Percentiles rank a stretch among this genome's conserved stretches.
Evolutionary conservation across 2,113 vertebrate species (phyloP).

Genomic region (Lates calcarifer): DNA sequence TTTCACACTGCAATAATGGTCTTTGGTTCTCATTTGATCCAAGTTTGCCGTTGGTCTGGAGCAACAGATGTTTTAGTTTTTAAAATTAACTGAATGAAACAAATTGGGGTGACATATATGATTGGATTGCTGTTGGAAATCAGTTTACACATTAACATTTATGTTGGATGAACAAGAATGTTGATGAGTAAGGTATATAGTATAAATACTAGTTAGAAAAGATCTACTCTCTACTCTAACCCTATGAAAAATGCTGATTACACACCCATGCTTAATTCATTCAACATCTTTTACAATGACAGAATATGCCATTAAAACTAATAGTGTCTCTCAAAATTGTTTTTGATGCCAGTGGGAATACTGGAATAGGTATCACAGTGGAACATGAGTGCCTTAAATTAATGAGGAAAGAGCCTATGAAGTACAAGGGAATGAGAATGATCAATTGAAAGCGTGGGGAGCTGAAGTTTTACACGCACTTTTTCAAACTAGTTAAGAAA

Average conservation of each 20-base stretch:
- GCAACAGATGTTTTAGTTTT: background rate
- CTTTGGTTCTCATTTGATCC: background rate
- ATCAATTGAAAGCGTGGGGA: conserved; percentile 37
- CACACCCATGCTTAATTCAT: background rate
- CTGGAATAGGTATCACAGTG: conserved; percentile 17
- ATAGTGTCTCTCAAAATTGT: conserved; percentile 37
- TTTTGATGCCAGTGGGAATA: conserved; percentile 45
- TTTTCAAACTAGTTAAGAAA: background rate
- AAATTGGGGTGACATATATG: background rate
- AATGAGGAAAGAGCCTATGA: conserved; percentile 24
- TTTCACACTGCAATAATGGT: background rate
- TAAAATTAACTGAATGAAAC: background rate
- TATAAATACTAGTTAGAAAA: background rate
- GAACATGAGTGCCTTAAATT: conserved; percentile 8
- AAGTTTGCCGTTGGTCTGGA: too few species aligned
- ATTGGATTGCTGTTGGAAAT: background rate
- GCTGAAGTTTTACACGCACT: background rate
- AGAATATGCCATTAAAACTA: conserved; percentile 26
- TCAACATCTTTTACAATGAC: background rate
- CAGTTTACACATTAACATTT: background rate
- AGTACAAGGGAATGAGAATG: conserved; percentile 12
- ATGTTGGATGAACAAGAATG: too few species aligned
- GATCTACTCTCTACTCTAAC: background rate
- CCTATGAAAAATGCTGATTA: background rate
- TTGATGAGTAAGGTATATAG: background rate